Conservation (phyloP, 2,888 invertebrate species). For the Amblyjoppa proteus region DNA sequence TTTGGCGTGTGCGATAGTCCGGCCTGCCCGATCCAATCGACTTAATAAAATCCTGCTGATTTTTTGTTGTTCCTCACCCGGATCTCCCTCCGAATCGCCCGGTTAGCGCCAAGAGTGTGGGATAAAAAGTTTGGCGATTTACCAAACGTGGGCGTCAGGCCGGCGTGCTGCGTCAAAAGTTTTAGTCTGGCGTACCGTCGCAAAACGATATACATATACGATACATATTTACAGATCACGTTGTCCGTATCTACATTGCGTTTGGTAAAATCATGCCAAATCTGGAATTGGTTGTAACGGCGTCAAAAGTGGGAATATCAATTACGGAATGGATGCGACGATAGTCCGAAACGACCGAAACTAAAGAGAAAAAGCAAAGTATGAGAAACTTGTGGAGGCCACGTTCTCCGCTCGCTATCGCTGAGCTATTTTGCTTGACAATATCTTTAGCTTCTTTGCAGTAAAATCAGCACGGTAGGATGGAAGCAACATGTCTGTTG, state of each 20-base stretch:
- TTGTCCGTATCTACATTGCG: not conserved
- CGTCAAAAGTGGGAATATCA: conserved; percentile 3
- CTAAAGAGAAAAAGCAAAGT: too few species aligned
- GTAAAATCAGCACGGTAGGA: too few species aligned
- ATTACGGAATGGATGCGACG: not conserved
- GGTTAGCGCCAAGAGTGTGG: conserved; percentile 50
- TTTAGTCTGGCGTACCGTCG: conserved; percentile 7
- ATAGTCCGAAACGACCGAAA: too few species aligned
- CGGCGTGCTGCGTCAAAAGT: conserved; percentile 41
- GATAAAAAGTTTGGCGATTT: conserved; percentile 57
- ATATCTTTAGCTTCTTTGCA: too few species aligned
- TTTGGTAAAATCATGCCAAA: conserved; percentile 33
- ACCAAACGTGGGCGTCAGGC: conserved; percentile 51
- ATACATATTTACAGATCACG: conserved; percentile 1
- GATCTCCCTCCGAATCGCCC: conserved; percentile 8
- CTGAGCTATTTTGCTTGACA: too few species aligned
- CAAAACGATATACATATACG: conserved; percentile 5
- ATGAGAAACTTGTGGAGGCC: too few species aligned
- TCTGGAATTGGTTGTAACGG: not conserved
- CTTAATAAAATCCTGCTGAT: conserved; percentile 54
- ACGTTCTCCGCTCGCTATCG: too few species aligned
- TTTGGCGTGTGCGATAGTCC: conserved; percentile 31
- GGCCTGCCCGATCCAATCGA: conserved; percentile 53
- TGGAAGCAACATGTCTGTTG: too few species aligned
- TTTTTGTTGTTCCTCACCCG: conserved; percentile 32